Evolutionary conservation across 1,140 invertebrate genomes (phyloP).

Genomic region (Heliconius hewitsoni): DNA sequence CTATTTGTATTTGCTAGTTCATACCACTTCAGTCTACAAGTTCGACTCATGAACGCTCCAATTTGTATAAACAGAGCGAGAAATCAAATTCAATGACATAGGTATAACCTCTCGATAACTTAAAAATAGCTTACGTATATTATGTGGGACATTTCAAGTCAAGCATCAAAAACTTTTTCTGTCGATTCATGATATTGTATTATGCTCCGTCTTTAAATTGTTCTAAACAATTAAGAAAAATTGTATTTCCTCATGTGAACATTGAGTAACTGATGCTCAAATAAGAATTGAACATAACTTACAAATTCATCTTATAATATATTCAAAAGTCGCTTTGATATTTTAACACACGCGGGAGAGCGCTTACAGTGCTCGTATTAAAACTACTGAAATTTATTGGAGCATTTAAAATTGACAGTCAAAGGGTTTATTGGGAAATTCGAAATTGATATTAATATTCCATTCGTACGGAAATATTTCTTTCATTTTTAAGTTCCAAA

Average conservation of each 20-base stretch:
- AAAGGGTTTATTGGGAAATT: slow-evolving; percentile 10
- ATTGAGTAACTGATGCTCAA: background rate
- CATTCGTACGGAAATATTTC: slow-evolving; percentile 1
- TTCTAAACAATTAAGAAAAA: too few relatives aligned
- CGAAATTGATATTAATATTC: background rate
- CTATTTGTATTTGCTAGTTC: too few relatives aligned
- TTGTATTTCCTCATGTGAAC: background rate
- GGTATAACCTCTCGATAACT: too few relatives aligned
- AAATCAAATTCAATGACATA: too few relatives aligned
- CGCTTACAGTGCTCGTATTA: slow-evolving; percentile 5
- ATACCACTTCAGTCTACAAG: too few relatives aligned
- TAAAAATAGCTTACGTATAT: too few relatives aligned
- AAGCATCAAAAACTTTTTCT: too few relatives aligned
- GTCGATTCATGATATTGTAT: too few relatives aligned
- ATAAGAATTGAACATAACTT: background rate
- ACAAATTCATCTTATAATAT: slow-evolving; percentile 10
- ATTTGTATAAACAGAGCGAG: too few relatives aligned
- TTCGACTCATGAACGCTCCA: too few relatives aligned
- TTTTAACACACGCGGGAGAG: slow-evolving; percentile 20
- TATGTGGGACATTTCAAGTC: too few relatives aligned
- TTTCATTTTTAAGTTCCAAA: background rate
- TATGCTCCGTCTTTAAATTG: too few relatives aligned
- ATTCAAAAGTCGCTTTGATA: slow-evolving; percentile 25
- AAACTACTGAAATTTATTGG: slow-evolving; percentile 25
- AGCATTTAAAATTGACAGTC: slow-evolving; percentile 24